Evolutionary conservation across 2,113 vertebrate genomes (phyloP).

Genomic region (Rafetus swinhoei): DNA sequence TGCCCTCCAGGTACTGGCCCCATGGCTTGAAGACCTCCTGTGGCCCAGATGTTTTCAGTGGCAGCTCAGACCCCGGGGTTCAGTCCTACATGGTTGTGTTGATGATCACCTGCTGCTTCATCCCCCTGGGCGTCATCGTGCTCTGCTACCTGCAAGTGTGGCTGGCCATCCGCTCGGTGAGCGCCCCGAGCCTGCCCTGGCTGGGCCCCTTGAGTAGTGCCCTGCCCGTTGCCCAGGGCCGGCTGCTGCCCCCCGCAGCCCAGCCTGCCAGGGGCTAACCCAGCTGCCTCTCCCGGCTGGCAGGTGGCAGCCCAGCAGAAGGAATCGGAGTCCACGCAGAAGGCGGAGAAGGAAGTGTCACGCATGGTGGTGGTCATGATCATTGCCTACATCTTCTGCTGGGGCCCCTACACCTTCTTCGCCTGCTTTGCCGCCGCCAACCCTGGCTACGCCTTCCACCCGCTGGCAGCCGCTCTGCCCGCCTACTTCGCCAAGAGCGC

Average conservation of each 20-base stretch:
- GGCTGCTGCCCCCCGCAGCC: no score
- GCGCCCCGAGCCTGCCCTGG: background rate
- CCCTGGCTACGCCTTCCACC: conserved; percentile 89
- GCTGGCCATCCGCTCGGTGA: conserved; percentile 86
- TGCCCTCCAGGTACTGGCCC: conserved; percentile 87
- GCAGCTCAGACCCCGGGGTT: conserved; percentile 84
- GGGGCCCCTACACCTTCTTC: conserved; percentile 88
- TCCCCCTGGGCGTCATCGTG: conserved; percentile 83
- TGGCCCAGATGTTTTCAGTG: conserved; percentile 91
- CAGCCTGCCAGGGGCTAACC: background rate
- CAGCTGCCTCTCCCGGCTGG: background rate
- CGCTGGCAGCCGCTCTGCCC: conserved; percentile 85
- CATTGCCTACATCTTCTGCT: conserved; percentile 81
- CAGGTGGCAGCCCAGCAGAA: conserved; percentile 92
- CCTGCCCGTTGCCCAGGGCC: no score
- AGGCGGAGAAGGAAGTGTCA: conserved; percentile 90
- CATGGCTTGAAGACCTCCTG: conserved; percentile 92
- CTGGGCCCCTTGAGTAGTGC: no score
- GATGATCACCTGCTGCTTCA: conserved; percentile 85
- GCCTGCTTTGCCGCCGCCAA: conserved; percentile 87
- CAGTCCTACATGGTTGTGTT: conserved; percentile 89
- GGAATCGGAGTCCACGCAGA: conserved; percentile 92
- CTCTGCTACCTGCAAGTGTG: conserved; percentile 89
- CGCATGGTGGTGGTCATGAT: conserved; percentile 93
- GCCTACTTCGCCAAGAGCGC: conserved; percentile 92